These are phyloP conservation scores for Sus cebifrons DNA, from an alignment of 2,797 vertebrate genomes.

Conservation along the genomic window DNA sequence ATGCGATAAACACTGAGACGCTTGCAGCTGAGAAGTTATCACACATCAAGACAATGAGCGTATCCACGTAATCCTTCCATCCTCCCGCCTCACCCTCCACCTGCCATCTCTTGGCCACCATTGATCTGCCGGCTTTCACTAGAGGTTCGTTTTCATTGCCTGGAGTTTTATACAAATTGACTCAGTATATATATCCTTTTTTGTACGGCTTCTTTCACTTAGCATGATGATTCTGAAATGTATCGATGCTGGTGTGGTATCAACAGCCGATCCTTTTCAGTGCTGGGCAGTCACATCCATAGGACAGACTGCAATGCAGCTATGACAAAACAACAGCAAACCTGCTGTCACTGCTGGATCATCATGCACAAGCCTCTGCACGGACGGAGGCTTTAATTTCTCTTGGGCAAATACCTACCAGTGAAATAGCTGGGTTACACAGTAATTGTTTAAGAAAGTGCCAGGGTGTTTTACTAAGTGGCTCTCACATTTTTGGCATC, in stretches of 20 bases:
- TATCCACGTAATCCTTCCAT: background rate
- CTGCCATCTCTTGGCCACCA: background rate
- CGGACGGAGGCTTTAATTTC: background rate
- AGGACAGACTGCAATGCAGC: background rate
- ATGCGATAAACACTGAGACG: background rate
- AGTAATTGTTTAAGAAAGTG: background rate
- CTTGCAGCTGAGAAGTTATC: background rate
- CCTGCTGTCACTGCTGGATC: background rate
- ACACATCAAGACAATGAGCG: too few relatives aligned
- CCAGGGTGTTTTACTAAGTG: background rate
- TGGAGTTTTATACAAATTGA: background rate
- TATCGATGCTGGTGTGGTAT: background rate
- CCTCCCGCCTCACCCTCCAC: background rate
- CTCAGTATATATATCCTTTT: background rate
- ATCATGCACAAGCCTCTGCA: background rate
- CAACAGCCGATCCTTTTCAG: background rate
- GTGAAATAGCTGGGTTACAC: background rate
- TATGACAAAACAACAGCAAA: background rate
- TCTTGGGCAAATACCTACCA: background rate
- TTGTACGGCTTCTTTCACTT: background rate
- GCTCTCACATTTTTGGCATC: background rate
- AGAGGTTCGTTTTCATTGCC: background rate
- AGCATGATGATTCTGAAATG: background rate
- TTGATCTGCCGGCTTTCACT: background rate
- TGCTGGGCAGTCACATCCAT: background rate